phyloP scores from a whole-genome alignment of 1,140 invertebrate genomes.

The Diachasmimorpha longicaudata region DNA sequence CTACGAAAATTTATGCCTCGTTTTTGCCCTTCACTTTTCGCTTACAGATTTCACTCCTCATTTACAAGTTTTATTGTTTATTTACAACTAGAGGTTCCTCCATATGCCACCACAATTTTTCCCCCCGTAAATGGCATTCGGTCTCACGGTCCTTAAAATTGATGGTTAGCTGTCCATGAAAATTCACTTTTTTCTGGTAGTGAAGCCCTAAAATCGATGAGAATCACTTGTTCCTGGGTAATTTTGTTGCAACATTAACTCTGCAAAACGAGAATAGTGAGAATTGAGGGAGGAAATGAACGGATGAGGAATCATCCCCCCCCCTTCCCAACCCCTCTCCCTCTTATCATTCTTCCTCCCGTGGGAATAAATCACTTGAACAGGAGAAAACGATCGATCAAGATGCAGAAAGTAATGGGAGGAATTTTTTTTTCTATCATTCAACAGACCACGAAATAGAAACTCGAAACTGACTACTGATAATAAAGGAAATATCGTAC shows the following conservation, averaged over 20 bases:
- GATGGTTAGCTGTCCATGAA: too few species aligned
- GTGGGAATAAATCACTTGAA: constrained; percentile 4
- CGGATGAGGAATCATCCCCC: neutral
- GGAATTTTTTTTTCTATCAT: too few species aligned
- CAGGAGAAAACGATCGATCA: neutral
- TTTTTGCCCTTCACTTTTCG: too few species aligned
- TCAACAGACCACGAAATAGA: constrained; percentile 14
- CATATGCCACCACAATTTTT: too few species aligned
- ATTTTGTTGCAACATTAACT: constrained; percentile 5
- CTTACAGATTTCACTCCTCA: too few species aligned
- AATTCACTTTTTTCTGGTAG: neutral
- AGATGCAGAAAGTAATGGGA: neutral
- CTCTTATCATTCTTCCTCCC: neutral
- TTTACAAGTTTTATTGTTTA: too few species aligned
- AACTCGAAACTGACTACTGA: neutral
- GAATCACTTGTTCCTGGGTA: constrained; percentile 18
- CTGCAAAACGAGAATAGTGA: neutral
- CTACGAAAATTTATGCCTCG: too few species aligned
- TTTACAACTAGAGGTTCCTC: too few species aligned
- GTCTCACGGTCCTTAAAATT: neutral
- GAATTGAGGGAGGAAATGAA: neutral
- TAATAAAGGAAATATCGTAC: constrained; percentile 16
- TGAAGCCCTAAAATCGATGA: constrained; percentile 7
- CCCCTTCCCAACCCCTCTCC: neutral
- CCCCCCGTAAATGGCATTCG: too few species aligned